A percentile compares a stretch with the other conserved stretches of the same genome.
Evolutionary conservation across 2,113 vertebrate species (phyloP).

Genomic region (Peromyscus polionotus): DNA sequence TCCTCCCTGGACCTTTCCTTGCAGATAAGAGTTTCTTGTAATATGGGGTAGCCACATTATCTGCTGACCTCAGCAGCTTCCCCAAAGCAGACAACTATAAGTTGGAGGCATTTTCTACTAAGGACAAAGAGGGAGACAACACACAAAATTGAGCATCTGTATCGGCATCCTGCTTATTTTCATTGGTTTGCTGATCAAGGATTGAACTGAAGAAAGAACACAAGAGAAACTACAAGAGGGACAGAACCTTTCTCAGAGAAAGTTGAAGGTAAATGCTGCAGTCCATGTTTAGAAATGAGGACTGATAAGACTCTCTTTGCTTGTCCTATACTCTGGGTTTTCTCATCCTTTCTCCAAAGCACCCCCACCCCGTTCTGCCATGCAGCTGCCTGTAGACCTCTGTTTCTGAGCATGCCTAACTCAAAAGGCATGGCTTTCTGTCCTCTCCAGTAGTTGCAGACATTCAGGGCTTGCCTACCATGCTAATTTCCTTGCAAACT

Average conservation of each 20-base stretch:
- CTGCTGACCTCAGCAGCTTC: not conserved
- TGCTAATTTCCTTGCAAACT: not conserved
- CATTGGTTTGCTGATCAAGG: not conserved
- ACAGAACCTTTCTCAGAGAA: not conserved
- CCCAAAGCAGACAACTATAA: not conserved
- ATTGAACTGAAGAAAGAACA: not conserved
- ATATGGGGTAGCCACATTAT: not conserved
- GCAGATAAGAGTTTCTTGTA: not conserved
- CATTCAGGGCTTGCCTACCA: not conserved
- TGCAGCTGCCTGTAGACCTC: too few relatives aligned
- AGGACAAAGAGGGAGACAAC: not conserved
- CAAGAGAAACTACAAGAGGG: not conserved
- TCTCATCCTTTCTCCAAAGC: not conserved
- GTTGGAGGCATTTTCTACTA: not conserved
- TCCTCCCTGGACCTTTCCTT: accelerated
- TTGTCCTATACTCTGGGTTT: not conserved
- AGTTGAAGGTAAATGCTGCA: too few relatives aligned
- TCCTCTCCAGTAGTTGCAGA: not conserved
- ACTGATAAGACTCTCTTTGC: too few relatives aligned
- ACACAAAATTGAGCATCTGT: not conserved
- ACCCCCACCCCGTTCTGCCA: not conserved
- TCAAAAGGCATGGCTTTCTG: not conserved
- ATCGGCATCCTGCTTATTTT: not conserved
- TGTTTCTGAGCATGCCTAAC: not conserved
- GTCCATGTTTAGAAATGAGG: too few relatives aligned